Conservation (phyloP, 1,140 invertebrate genomes). For the Drosophila setifemur region DNA sequence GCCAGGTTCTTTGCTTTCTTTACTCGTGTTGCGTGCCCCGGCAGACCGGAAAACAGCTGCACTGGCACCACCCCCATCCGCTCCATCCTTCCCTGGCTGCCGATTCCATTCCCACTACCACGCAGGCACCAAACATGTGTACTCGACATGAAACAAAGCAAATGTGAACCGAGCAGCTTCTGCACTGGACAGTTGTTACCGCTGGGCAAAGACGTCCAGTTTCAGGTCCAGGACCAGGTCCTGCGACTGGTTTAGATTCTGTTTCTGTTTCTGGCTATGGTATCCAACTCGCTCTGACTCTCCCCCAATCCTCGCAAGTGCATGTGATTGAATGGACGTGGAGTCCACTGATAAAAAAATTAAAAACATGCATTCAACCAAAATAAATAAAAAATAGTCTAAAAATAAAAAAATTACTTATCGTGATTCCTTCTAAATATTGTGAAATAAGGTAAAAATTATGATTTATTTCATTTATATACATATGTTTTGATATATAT, state of each 20-base stretch:
- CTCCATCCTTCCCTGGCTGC: neutral
- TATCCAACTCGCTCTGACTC: neutral
- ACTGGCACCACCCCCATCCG: constrained; percentile 11
- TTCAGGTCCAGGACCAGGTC: constrained; percentile 4
- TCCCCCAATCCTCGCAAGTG: neutral
- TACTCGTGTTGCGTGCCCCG: constrained; percentile 58
- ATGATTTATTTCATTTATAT: too few species aligned
- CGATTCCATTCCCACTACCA: neutral
- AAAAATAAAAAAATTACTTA: too few species aligned
- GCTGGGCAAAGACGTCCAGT: constrained; percentile 66
- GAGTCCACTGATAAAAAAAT: neutral
- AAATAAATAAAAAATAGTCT: neutral
- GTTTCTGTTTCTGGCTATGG: neutral
- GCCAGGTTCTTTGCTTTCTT: constrained; percentile 63
- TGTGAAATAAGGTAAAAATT: too few species aligned
- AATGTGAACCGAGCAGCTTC: constrained; percentile 39
- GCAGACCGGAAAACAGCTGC: constrained; percentile 61
- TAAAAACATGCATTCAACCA: neutral
- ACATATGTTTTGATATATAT: too few species aligned
- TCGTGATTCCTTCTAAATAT: too few species aligned
- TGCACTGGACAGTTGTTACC: constrained; percentile 74
- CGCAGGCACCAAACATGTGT: constrained; percentile 11
- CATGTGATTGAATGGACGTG: neutral
- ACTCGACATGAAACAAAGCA: constrained; percentile 61
- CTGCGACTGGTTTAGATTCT: constrained; percentile 19